Evolutionary conservation across 2,797 vertebrate species (phyloP), one percentile per base, ranked within the genome.

Genomic region (Chanos chanos): DNA sequence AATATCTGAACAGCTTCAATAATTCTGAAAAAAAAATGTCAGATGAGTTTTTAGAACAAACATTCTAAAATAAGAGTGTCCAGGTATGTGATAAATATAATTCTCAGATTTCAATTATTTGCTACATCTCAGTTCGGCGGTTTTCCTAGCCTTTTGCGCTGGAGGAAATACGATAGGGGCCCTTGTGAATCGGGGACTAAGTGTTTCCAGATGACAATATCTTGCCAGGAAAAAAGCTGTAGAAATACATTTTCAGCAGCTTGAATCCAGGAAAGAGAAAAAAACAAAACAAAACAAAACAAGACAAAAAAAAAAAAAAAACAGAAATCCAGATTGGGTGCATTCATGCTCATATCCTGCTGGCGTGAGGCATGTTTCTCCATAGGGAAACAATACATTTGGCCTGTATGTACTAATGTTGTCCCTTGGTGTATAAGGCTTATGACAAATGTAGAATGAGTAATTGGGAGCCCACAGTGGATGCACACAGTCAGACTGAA

Each of bases 121-220:
- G 44, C 61, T 66, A 57, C 69, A 71, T 80, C 82, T 80, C 73
- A 81, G 63, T 77, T 77, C 77, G 72, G 70, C 63, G 53, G 28
- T 27, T 73, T 76, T 81, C 76, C 73, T 73, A 71, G 79, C 81
- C 77, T 77, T 82, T 82, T 82, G 79, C 78, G 80, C 80, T 72
- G 74, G 79, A 73, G 82, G 83, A 87, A 89, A 90, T 84, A 76
- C 69, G 73, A 87, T 83, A 87, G 81, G 78, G 81, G 81, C 77
- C 76, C 79, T 83, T 70, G 70, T 83, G 85, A 87, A 87, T 86
- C 84, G 84, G 79, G 66, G 79, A 77, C 40, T 89, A 89, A 91
- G 83, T 85, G 87, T 81, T 91, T 91, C 89, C 88, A 91, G 87
- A 90, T 90, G 88, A 85, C 74, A 74, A 79, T 70, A 77, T 79